Evolutionary conservation across 2,113 vertebrate genomes (phyloP).

Genomic region (Elgaria multicarinata): DNA sequence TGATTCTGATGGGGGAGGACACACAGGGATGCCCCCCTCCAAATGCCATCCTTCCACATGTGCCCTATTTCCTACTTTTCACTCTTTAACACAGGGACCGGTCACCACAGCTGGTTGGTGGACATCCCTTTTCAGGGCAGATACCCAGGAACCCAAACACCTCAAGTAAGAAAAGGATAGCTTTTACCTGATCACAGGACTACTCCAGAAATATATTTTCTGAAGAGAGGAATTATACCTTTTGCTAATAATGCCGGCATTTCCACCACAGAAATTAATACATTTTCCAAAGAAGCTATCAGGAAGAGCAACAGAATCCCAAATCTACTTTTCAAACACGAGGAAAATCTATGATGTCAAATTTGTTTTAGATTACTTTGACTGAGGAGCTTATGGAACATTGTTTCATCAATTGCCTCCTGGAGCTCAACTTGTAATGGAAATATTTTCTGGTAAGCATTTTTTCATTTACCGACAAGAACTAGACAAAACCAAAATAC

Average conservation of each 20-base stretch:
- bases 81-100: background rate
- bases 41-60: too few relatives aligned
- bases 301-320: background rate
- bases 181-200: background rate
- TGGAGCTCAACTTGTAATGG: background rate
- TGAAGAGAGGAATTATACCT: background rate
- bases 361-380: background rate
- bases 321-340: background rate
- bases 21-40: too few relatives aligned
- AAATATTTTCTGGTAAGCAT: background rate
- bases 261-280: background rate
- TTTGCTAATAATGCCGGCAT: background rate
- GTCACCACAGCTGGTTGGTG: background rate
- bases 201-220: background rate
- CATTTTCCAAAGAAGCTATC: background rate
- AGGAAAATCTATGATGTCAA: background rate
- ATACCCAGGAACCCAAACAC: background rate
- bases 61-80: background rate
- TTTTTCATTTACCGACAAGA: background rate
- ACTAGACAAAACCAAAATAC: background rate
- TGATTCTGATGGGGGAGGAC: background rate
- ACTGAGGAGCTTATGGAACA: background rate
- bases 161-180: background rate
- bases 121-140: background rate
- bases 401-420: background rate